Percentiles rank a stretch among this genome's conserved stretches.
phyloP scores from a whole-genome alignment of 1,140 invertebrate species.

The Notospermus geniculatus region DNA sequence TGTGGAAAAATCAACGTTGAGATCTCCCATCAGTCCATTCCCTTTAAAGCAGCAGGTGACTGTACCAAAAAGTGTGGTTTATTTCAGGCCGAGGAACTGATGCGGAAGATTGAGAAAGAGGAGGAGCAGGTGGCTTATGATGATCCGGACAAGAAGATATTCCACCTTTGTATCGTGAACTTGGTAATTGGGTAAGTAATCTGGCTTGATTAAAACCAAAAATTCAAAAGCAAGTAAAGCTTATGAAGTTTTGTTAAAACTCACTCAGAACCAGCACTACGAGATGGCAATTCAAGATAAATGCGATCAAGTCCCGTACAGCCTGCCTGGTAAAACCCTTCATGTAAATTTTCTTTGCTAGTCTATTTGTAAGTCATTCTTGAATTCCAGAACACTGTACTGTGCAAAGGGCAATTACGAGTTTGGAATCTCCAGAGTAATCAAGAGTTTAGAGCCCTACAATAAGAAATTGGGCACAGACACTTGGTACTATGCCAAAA shows the following conservation, averaged over 20 bases:
- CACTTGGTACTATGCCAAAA: constrained; percentile 96
- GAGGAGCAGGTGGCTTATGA: constrained; percentile 87
- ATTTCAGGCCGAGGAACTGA: constrained; percentile 87
- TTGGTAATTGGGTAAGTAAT: constrained; percentile 83
- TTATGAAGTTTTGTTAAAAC: no score
- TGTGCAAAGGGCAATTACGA: constrained; percentile 99
- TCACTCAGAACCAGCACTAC: no score
- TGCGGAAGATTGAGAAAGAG: constrained; percentile 98
- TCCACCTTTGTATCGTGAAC: constrained; percentile 98
- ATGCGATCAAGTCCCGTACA: no score
- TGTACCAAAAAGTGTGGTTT: no score
- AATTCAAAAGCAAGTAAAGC: no score
- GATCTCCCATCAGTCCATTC: no score
- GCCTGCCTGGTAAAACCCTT: neutral
- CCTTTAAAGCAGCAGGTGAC: no score
- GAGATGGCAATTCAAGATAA: no score
- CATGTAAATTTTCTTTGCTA: no score
- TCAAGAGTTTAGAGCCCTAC: constrained; percentile 93
- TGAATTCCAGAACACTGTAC: constrained; percentile 75
- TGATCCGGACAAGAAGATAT: constrained; percentile 92
- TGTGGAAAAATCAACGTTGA: no score
- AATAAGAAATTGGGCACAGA: constrained; percentile 93
- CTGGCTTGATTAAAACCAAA: no score
- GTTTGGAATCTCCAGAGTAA: constrained; percentile 96
- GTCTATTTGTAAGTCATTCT: no score